Evolutionary conservation across 2,888 invertebrate species (phyloP).

Genomic region (Iselma pallidipennis): DNA sequence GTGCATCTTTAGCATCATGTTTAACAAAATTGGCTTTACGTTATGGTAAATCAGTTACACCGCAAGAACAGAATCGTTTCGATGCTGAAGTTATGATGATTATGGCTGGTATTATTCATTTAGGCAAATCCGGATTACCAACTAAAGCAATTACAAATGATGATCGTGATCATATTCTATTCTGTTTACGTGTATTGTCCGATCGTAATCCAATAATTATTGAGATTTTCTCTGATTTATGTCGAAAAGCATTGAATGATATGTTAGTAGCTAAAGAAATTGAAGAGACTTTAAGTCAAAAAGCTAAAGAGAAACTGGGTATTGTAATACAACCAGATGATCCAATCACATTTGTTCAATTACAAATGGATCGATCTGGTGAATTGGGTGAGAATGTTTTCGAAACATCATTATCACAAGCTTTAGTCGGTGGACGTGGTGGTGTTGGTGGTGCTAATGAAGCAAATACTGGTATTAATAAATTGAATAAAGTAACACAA

Average conservation of each 20-base stretch:
- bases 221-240: slow-evolving; percentile 73
- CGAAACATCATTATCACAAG: slow-evolving; percentile 90
- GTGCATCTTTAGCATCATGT: slow-evolving; percentile 88
- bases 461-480: slow-evolving; percentile 61
- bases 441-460: slow-evolving; percentile 53
- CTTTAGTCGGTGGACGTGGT: slow-evolving; percentile 70
- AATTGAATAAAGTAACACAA: slow-evolving; percentile 81
- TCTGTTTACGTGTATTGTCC: slow-evolving; percentile 76
- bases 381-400: slow-evolving; percentile 79
- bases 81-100: slow-evolving; percentile 86
- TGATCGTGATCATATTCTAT: slow-evolving; percentile 85
- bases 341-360: slow-evolving; percentile 80
- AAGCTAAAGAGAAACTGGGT: slow-evolving; percentile 71
- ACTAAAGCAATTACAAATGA: slow-evolving; percentile 91
- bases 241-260: slow-evolving; percentile 75
- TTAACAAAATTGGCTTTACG: slow-evolving; percentile 87
- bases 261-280: slow-evolving; percentile 82
- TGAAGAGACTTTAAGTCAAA: slow-evolving; percentile 65
- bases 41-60: slow-evolving; percentile 59
- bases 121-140: slow-evolving; percentile 77
- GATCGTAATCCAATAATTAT: slow-evolving; percentile 70
- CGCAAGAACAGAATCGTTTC: slow-evolving; percentile 60
- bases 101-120: slow-evolving; percentile 81
- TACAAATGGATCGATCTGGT: slow-evolving; percentile 63
- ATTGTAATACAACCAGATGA: slow-evolving; percentile 82